Evolutionary conservation across 2,888 invertebrate species (phyloP), one percentile per base, ranked within the genome.

Genomic region (Taenaris catops): DNA sequence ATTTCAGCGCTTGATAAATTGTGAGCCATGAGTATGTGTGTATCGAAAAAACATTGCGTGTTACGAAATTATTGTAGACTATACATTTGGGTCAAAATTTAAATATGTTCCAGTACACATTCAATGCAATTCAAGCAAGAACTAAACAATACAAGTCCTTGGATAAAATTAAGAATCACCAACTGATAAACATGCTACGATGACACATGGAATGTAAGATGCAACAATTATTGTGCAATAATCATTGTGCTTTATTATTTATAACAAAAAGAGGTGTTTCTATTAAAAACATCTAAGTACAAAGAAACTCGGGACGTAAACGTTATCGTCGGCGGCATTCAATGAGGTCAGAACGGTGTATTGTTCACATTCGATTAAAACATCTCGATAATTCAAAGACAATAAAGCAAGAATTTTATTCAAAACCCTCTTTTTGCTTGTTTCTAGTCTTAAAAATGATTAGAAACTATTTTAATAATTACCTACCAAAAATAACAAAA

Each of bases 141-240:
- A n/a, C n/a, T n/a, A n/a, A n/a, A n/a, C n/a, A n/a, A n/a, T n/a
- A n/a, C n/a, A n/a, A n/a, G n/a, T n/a, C n/a, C n/a, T n/a, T n/a
- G n/a, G n/a, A n/a, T n/a, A n/a, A n/a, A n/a, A n/a, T n/a, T n/a
- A n/a, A n/a, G n/a, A n/a, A n/a, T n/a, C n/a, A n/a, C n/a, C n/a
- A n/a, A 17, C n/a, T 24, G 24, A 6, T 17, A 24, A 12, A 21
- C 21, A 21, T 4, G 10, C 25, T 8, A 11, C 7, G 14, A 29
- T 29, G 29, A 23, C 6, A 18, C 24, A 32, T 32, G 32, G 55
- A 55, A 55, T 55, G 55, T 55, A 48, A 44, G 44, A 49, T 41
- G 49, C 41, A 46, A 46, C 36, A 41, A 41, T 44, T 39, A 39
- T 53, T 53, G 53, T 55, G 53, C 50, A 44, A 34, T 37, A 41